These are phyloP conservation scores for Melanotaenia boesemani DNA, from an alignment of 2,797 vertebrate species.

Conservation along the genomic window DNA sequence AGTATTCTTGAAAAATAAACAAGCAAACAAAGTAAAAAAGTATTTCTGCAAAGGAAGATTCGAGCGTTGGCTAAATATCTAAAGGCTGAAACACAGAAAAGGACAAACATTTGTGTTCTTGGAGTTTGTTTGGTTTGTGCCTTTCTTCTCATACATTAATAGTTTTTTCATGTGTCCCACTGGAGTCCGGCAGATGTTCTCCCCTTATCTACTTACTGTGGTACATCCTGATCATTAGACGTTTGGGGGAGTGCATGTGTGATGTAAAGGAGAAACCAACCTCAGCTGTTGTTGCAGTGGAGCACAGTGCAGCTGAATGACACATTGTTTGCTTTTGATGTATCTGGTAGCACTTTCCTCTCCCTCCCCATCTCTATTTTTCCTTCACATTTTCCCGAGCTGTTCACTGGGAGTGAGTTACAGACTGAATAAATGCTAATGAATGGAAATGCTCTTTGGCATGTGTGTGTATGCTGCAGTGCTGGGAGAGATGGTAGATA, in stretches of 20 bases:
- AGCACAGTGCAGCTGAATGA: conserved; percentile 40
- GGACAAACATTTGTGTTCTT: conserved; percentile 5
- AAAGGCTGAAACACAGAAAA: neutral
- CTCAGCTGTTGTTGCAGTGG: conserved; percentile 20
- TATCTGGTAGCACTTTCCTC: conserved; percentile 21
- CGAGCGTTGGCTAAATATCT: neutral
- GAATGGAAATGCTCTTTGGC: conserved; percentile 49
- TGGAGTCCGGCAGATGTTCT: conserved; percentile 33
- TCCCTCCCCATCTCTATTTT: neutral
- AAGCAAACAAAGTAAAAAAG: neutral
- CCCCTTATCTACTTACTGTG: conserved; percentile 22
- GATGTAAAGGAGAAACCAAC: conserved; percentile 30
- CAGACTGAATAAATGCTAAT: conserved; percentile 64
- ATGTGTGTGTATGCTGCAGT: conserved; percentile 22
- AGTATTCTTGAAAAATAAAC: neutral
- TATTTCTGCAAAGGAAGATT: neutral
- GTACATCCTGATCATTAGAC: conserved; percentile 51
- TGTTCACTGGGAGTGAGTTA: conserved; percentile 34
- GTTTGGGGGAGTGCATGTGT: conserved; percentile 31
- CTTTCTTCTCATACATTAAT: conserved; percentile 27
- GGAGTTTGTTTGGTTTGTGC: neutral
- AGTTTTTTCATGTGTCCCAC: conserved; percentile 6
- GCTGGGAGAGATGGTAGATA: conserved; percentile 34
- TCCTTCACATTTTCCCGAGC: conserved; percentile 23
- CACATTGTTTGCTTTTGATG: conserved; percentile 60